Percentiles rank a stretch among this genome's conserved stretches.
These are phyloP conservation scores for Harmothoe impar DNA, from an alignment of 2,888 invertebrate genomes.

Conservation along the genomic window DNA sequence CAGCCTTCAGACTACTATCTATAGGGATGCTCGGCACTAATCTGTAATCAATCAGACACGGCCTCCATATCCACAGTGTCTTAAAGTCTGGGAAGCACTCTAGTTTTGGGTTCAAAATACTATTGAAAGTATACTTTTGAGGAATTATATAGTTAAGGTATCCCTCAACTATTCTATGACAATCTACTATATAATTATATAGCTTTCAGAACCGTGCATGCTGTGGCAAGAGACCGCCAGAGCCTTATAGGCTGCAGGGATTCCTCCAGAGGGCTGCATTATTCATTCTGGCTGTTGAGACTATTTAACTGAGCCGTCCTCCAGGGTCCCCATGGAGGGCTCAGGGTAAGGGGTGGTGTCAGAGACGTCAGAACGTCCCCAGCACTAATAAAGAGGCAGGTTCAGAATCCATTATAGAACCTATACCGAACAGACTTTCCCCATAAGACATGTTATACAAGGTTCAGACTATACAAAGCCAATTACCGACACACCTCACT, in stretches of 20 bases:
- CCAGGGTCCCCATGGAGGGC: background rate
- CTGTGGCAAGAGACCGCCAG: background rate
- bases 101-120: no score
- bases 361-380: background rate
- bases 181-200: no score
- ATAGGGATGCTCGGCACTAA: no score
- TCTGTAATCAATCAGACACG: no score
- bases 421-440: no score
- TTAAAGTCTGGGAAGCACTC: no score
- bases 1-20: background rate
- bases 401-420: background rate
- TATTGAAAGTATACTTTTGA: no score
- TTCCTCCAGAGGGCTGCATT: constrained; percentile 29
- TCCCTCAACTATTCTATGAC: no score
- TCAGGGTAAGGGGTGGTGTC: background rate
- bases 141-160: no score
- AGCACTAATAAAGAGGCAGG: background rate
- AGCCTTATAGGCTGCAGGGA: background rate
- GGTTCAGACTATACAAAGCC: background rate
- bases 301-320: constrained; percentile 9
- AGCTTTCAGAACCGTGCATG: no score
- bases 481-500: background rate
- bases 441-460: no score
- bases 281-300: background rate
- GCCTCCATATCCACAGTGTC: no score